Evolutionary conservation across 2,888 invertebrate species (phyloP).

Genomic region (Pterobdella sp.): DNA sequence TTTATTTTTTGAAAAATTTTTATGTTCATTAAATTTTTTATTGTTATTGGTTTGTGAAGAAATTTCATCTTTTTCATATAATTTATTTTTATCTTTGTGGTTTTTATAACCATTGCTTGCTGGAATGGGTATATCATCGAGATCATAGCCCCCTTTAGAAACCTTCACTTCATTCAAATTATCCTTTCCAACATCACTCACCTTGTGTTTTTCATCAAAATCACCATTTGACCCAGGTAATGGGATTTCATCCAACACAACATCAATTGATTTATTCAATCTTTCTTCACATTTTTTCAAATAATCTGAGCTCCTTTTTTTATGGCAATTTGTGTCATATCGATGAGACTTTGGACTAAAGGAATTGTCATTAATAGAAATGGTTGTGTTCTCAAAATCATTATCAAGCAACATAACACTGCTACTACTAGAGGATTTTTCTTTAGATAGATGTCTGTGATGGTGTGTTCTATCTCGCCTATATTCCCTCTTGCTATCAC

Average conservation of each 20-base stretch:
- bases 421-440: neutral
- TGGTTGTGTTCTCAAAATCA: neutral
- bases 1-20: no score
- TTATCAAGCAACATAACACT: neutral
- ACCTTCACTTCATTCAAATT: no score
- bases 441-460: neutral
- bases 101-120: no score
- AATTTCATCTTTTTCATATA: no score
- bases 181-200: no score
- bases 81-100: no score
- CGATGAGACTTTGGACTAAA: neutral
- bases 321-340: neutral
- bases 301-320: neutral
- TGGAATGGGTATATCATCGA: no score
- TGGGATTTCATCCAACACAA: neutral
- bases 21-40: no score
- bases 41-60: no score
- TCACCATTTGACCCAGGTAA: neutral
- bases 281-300: neutral
- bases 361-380: neutral
- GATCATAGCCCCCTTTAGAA: no score
- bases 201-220: no score
- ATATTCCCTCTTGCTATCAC: neutral
- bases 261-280: neutral
- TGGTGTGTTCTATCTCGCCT: neutral